A percentile compares a stretch with the other conserved stretches of the same genome.
Conservation (phyloP, 2,888 invertebrate species). For the Ophonus ardosiacus region DNA sequence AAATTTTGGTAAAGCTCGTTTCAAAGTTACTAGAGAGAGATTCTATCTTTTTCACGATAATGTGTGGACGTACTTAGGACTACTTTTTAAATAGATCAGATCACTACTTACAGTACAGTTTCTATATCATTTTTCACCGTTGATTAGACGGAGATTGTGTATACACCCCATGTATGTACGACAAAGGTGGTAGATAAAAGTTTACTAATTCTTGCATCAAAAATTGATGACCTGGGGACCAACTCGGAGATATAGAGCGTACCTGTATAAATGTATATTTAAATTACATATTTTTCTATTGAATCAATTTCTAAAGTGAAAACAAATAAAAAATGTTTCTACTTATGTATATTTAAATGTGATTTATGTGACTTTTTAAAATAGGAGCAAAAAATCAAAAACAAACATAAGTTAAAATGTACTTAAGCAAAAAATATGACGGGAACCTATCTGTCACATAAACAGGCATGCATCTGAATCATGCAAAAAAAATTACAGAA, state of each 20-base stretch:
- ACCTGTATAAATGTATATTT: neutral
- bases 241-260: too few relatives aligned
- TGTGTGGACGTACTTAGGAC: too few relatives aligned
- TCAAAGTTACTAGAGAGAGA: too few relatives aligned
- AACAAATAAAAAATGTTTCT: neutral
- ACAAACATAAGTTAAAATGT: slow-evolving; percentile 8
- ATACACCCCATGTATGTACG: too few relatives aligned
- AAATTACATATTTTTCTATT: neutral
- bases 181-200: too few relatives aligned
- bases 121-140: too few relatives aligned
- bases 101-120: too few relatives aligned
- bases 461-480: neutral
- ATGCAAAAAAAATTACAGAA: slow-evolving; percentile 2
- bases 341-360: slow-evolving; percentile 21
- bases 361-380: slow-evolving; percentile 20
- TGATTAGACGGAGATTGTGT: too few relatives aligned
- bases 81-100: too few relatives aligned
- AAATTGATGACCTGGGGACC: too few relatives aligned
- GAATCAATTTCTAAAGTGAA: neutral
- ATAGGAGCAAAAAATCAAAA: slow-evolving; percentile 17
- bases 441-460: slow-evolving; percentile 1
- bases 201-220: too few relatives aligned
- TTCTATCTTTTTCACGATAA: too few relatives aligned
- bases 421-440: slow-evolving; percentile 25
- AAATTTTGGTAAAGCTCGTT: neutral